Percentiles rank a stretch among this genome's conserved stretches.
Evolutionary conservation across 2,797 vertebrate species (phyloP).

Genomic region (Antennarius maculatus): DNA sequence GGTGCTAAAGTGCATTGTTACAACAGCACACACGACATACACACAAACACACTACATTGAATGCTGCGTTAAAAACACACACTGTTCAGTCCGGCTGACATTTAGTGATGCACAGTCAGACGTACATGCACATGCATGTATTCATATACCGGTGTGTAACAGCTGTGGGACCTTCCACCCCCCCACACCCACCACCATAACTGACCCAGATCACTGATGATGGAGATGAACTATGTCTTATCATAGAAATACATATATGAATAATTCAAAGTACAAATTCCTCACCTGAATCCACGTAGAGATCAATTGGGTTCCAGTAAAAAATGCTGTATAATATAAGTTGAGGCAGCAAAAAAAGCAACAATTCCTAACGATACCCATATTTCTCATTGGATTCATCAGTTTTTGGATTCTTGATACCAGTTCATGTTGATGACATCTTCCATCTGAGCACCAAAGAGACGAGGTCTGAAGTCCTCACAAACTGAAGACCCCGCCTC

Average conservation of each 20-base stretch:
- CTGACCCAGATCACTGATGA: constrained; percentile 73
- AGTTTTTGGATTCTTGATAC: constrained; percentile 1
- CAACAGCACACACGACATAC: no score
- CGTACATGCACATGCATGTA: constrained; percentile 20
- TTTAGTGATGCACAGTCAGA: background rate
- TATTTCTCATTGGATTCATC: background rate
- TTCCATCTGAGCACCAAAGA: constrained; percentile 20
- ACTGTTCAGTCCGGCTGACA: background rate
- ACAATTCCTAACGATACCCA: background rate
- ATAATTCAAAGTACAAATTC: background rate
- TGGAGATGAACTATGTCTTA: constrained; percentile 42
- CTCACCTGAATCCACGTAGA: constrained; percentile 45
- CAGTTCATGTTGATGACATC: background rate
- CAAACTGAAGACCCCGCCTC: constrained; percentile 48
- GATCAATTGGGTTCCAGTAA: constrained; percentile 3
- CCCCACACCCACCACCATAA: constrained; percentile 22
- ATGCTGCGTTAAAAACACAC: background rate
- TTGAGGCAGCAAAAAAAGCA: background rate
- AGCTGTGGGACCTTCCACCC: constrained; percentile 60
- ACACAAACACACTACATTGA: no score
- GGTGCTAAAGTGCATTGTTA: no score
- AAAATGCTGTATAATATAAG: background rate
- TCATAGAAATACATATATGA: background rate
- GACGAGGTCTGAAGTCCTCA: constrained; percentile 25
- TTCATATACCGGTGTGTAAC: constrained; percentile 38